Evolutionary conservation across 1,140 invertebrate species (phyloP).

Genomic region (Drosophila orosa): DNA sequence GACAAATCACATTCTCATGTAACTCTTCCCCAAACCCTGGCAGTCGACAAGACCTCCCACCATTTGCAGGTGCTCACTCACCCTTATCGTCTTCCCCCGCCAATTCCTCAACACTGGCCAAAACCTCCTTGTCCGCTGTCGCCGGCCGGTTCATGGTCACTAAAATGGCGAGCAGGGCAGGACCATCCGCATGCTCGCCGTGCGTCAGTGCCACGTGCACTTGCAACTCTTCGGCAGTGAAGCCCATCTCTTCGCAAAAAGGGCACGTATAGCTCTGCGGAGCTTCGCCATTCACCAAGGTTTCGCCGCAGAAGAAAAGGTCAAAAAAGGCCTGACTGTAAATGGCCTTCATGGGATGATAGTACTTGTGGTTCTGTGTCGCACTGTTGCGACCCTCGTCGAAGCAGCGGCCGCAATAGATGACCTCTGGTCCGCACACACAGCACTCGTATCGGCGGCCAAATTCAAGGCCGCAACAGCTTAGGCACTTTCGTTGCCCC

Average conservation of each 20-base stretch:
- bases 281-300: constrained; percentile 40
- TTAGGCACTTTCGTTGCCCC: constrained; percentile 20
- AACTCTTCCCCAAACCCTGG: not conserved
- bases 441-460: constrained; percentile 44
- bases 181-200: constrained; percentile 25
- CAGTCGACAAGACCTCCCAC: not conserved
- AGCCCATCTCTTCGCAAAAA: constrained; percentile 51
- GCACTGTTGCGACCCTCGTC: constrained; percentile 25
- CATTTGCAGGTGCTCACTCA: constrained; percentile 39
- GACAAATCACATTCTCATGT: not conserved
- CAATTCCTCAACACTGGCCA: not conserved
- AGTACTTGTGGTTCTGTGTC: constrained; percentile 45
- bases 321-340: constrained; percentile 40
- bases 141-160: constrained; percentile 23
- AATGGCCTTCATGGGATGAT: constrained; percentile 60
- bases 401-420: constrained; percentile 49
- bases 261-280: constrained; percentile 57
- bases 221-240: constrained; percentile 41
- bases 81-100: constrained; percentile 13
- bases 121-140: not conserved
- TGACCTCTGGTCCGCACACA: constrained; percentile 39
- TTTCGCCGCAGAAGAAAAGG: constrained; percentile 46
- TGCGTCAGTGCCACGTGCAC: constrained; percentile 48
- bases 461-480: constrained; percentile 25
- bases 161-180: constrained; percentile 43